phyloP scores from a whole-genome alignment of 2,888 invertebrate genomes.

The Drosophila neonasuta region DNA sequence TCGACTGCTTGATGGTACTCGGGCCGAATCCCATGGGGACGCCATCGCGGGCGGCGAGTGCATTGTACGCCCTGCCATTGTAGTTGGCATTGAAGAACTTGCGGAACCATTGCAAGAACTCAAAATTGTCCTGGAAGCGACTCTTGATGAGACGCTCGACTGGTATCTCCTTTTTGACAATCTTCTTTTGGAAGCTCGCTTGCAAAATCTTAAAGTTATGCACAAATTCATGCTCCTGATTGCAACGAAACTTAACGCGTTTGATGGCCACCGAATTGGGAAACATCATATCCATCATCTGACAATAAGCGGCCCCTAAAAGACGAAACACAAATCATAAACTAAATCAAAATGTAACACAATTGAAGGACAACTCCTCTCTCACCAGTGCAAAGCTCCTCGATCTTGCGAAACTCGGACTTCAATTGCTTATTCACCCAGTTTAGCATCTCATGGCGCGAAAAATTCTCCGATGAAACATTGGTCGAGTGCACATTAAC shows the following conservation, averaged over 20 bases:
- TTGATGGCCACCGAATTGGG: conserved; percentile 92
- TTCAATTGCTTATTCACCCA: conserved; percentile 99
- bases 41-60: conserved; percentile 22
- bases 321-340: not conserved
- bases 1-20: not conserved
- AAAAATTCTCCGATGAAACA: conserved; percentile 97
- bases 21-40: conserved; percentile 30
- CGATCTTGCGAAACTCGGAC: conserved; percentile 95
- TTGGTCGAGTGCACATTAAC: conserved; percentile 99
- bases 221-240: conserved; percentile 83
- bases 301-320: conserved; percentile 97
- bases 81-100: conserved; percentile 51
- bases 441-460: conserved; percentile 97
- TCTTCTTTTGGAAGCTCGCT: conserved; percentile 36
- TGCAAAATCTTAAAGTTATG: conserved; percentile 54
- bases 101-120: conserved; percentile 94
- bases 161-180: conserved; percentile 63
- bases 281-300: conserved; percentile 99
- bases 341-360: not conserved
- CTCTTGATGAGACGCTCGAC: conserved; percentile 90
- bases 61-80: conserved; percentile 22
- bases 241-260: conserved; percentile 97
- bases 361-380: conserved; percentile 18
- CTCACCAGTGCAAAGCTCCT: conserved; percentile 93
- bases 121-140: conserved; percentile 99